phyloP scores from a whole-genome alignment of 2,888 invertebrate genomes.

The Clunio marinus region DNA sequence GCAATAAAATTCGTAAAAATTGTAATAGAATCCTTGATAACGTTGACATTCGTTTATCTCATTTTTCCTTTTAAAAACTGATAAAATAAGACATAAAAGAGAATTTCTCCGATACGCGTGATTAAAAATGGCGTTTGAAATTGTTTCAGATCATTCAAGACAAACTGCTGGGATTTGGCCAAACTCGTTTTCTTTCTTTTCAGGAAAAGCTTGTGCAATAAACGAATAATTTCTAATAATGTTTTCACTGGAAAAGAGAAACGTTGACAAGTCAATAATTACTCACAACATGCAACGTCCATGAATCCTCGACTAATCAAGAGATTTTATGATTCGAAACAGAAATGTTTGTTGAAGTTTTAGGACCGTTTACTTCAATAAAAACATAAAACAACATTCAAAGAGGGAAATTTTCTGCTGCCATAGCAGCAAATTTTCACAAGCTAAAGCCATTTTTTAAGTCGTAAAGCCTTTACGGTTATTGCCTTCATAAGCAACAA shows the following conservation, averaged over 20 bases:
- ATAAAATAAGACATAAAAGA: too few relatives aligned
- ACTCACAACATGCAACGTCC: conserved; percentile 19
- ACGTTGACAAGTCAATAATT: conserved; percentile 13
- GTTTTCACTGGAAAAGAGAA: conserved; percentile 23
- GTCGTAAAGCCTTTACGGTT: conserved; percentile 20
- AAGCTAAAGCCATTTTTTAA: neutral
- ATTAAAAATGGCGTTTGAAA: neutral
- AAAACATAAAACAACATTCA: conserved; percentile 23
- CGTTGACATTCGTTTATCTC: neutral
- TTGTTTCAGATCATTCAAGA: neutral
- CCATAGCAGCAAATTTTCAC: conserved; percentile 17
- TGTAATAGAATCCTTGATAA: too few relatives aligned
- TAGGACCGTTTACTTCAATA: conserved; percentile 5
- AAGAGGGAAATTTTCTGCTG: conserved; percentile 9
- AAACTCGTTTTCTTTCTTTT: neutral
- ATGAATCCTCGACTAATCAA: conserved; percentile 24
- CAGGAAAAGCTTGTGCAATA: conserved; percentile 3
- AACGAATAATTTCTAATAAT: conserved; percentile 34
- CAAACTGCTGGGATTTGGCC: conserved; percentile 1
- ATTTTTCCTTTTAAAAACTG: too few relatives aligned
- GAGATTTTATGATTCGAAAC: neutral
- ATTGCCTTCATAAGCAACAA: neutral
- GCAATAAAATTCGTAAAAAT: too few relatives aligned
- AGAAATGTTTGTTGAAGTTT: conserved; percentile 1
- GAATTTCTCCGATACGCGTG: too few relatives aligned